Percentiles rank a stretch among this genome's conserved stretches.
Evolutionary conservation across 2,797 vertebrate genomes (phyloP).

Genomic region (Eulemur rubriventer): DNA sequence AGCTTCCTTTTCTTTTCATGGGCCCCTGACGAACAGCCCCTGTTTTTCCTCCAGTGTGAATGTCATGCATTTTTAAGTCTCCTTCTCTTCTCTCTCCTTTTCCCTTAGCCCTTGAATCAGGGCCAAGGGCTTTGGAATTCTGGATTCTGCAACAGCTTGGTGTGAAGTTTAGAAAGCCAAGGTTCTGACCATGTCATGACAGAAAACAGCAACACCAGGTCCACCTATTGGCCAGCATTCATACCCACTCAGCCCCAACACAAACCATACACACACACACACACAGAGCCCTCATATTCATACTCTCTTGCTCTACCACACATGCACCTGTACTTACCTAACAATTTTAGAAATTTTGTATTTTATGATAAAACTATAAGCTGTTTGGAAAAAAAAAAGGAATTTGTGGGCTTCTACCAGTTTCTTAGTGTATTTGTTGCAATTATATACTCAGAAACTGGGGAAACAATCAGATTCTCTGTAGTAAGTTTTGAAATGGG

Average conservation of each 20-base stretch:
- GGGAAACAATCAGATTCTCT: neutral
- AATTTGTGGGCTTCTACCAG: neutral
- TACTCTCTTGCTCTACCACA: conserved; percentile 57
- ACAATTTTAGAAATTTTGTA: conserved; percentile 82
- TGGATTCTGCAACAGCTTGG: conserved; percentile 54
- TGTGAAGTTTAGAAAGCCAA: conserved; percentile 61
- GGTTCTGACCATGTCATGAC: conserved; percentile 35
- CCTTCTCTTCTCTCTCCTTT: neutral
- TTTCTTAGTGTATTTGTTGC: neutral
- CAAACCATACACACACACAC: neutral
- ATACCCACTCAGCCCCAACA: neutral
- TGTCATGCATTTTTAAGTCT: conserved; percentile 67
- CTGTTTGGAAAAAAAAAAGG: conserved; percentile 69
- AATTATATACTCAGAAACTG: neutral
- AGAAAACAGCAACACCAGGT: conserved; percentile 64
- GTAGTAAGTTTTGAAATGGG: neutral
- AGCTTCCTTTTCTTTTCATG: conserved; percentile 20
- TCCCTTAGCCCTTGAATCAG: neutral
- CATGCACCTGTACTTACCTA: conserved; percentile 68
- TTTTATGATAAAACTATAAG: conserved; percentile 82
- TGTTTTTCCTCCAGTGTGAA: conserved; percentile 67
- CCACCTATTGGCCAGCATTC: neutral
- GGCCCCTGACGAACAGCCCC: conserved; percentile 68
- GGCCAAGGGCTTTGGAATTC: conserved; percentile 56
- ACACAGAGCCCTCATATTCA: neutral